Percentiles rank a stretch among this genome's conserved stretches.
These are phyloP conservation scores for Stegodyphus mimosarum DNA, from an alignment of 1,140 invertebrate species.

Conservation along the genomic window DNA sequence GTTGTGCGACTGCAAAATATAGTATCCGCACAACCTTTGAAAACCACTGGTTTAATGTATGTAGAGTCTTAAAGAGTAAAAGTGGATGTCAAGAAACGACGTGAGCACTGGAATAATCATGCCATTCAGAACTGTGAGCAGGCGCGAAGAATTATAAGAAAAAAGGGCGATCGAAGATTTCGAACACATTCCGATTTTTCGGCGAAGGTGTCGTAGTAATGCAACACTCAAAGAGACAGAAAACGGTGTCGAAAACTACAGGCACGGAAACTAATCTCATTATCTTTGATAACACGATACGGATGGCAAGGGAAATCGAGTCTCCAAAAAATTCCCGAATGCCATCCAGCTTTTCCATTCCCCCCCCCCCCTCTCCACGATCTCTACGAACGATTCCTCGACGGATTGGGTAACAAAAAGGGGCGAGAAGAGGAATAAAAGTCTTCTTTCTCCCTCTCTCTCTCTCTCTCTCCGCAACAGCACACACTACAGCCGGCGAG, in stretches of 20 bases:
- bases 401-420: neutral
- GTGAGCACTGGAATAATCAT: too few relatives aligned
- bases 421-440: neutral
- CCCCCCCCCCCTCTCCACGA: too few relatives aligned
- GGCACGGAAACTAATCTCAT: neutral
- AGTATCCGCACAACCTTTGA: too few relatives aligned
- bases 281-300: neutral
- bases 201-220: neutral
- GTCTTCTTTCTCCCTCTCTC: neutral
- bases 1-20: too few relatives aligned
- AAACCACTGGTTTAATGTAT: too few relatives aligned
- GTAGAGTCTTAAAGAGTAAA: too few relatives aligned
- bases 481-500: neutral
- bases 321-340: neutral
- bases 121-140: too few relatives aligned
- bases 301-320: too few relatives aligned
- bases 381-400: neutral
- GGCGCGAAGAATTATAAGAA: too few relatives aligned
- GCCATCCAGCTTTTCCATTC: neutral
- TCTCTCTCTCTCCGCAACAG: neutral
- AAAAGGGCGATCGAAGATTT: too few relatives aligned
- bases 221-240: neutral
- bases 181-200: neutral
- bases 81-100: too few relatives aligned
- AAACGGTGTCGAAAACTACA: too few relatives aligned